Conservation (phyloP, 1,140 invertebrate species). For the Trachymyrmex cornetzi region DNA sequence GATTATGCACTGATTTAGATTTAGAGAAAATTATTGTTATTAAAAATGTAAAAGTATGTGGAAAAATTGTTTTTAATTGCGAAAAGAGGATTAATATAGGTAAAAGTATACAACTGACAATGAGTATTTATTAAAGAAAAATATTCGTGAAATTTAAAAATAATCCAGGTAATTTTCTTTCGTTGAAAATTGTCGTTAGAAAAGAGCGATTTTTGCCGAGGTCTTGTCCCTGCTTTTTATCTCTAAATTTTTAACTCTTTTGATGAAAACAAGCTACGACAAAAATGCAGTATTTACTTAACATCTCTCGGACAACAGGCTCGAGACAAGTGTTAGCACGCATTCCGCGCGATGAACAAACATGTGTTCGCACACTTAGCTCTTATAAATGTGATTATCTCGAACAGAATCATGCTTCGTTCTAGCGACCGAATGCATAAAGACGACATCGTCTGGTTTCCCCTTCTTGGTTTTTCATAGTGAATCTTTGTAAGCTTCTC, state of each 20-base stretch:
- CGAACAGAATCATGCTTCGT: conserved; percentile 17
- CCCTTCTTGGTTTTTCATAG: not conserved
- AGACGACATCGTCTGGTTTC: not conserved
- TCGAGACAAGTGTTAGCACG: conserved; percentile 13
- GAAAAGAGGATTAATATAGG: not conserved
- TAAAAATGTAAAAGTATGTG: not conserved
- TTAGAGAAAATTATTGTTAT: conserved; percentile 4
- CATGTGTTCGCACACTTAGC: conserved; percentile 18
- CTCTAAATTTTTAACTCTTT: not conserved
- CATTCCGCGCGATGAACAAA: not conserved
- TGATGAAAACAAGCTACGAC: conserved; percentile 4
- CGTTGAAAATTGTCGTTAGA: not conserved
- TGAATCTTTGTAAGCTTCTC: not conserved
- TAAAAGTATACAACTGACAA: not conserved
- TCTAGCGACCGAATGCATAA: not conserved
- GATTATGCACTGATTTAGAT: too few relatives aligned
- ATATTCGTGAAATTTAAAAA: not conserved
- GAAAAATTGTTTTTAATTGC: not conserved
- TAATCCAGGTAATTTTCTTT: not conserved
- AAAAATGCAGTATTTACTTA: conserved; percentile 34
- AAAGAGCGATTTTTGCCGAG: not conserved
- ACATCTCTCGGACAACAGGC: conserved; percentile 24
- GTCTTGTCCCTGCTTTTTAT: not conserved
- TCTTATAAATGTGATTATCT: conserved; percentile 41
- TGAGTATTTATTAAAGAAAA: not conserved